Conservation (phyloP, 2,797 vertebrate genomes). For the Acomys russatus region DNA sequence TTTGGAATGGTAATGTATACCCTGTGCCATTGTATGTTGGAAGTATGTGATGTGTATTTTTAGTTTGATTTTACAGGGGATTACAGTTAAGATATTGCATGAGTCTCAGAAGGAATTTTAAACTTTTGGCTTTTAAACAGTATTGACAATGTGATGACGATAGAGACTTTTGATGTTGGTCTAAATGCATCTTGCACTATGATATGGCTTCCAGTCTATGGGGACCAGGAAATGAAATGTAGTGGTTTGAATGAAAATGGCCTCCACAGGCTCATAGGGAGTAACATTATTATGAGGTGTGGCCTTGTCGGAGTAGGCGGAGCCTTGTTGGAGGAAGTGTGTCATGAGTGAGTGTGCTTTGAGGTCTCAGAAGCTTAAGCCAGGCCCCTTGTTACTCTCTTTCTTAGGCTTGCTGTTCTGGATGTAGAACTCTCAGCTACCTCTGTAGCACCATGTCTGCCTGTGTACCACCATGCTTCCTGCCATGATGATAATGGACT, state of each 20-base stretch:
- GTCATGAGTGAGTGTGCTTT: not conserved
- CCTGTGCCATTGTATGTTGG: too few relatives aligned
- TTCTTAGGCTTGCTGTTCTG: not conserved
- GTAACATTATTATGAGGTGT: not conserved
- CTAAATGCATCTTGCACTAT: not conserved
- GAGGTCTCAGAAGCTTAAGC: not conserved
- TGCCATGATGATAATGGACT: too few relatives aligned
- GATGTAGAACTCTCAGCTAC: not conserved
- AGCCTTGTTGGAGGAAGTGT: not conserved
- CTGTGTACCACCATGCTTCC: too few relatives aligned
- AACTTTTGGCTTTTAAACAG: not conserved
- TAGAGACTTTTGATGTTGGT: not conserved
- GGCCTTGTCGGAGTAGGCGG: too few relatives aligned
- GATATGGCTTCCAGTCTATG: not conserved
- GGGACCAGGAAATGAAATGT: not conserved
- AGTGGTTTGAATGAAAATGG: not conserved
- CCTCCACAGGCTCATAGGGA: not conserved
- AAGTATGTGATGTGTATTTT: too few relatives aligned
- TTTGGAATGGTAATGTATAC: too few relatives aligned
- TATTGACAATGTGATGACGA: not conserved
- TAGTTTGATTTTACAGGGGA: too few relatives aligned
- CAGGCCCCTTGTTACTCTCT: not conserved
- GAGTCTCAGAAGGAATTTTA: not conserved
- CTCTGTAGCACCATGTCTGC: not conserved
- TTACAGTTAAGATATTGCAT: not conserved